Evolutionary conservation across 2,797 vertebrate species (phyloP).

Genomic region (Anas bernieri): DNA sequence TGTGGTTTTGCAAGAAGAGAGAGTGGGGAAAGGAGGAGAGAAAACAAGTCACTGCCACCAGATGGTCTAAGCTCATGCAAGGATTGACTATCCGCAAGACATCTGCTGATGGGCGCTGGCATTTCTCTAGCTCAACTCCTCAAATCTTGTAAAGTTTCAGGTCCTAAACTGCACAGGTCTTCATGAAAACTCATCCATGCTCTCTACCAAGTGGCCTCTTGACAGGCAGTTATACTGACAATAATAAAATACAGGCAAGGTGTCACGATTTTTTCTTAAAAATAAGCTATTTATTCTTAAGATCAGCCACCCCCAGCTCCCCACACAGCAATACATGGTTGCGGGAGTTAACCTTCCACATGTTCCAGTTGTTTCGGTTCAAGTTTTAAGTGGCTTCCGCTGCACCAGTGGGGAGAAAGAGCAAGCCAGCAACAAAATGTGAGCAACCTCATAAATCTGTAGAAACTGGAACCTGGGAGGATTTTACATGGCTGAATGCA

Average conservation of each 20-base stretch:
- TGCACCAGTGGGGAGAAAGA: not conserved
- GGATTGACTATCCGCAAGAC: not conserved
- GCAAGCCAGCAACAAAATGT: not conserved
- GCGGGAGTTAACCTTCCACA: not conserved
- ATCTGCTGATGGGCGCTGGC: not conserved
- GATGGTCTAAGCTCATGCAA: not conserved
- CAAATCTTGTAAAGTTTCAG: not conserved
- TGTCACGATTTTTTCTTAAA: not conserved
- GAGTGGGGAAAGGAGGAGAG: not conserved
- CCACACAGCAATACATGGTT: not conserved
- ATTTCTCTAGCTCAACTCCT: not conserved
- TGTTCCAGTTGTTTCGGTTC: not conserved
- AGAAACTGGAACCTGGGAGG: not conserved
- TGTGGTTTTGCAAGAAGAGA: not conserved
- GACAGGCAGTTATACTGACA: not conserved
- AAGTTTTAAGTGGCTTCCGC: not conserved
- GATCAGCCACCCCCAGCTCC: not conserved
- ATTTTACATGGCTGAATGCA: not conserved
- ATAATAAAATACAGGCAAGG: not conserved
- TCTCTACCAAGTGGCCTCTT: not conserved
- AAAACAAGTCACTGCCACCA: not conserved
- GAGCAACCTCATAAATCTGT: not conserved
- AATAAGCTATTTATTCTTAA: not conserved
- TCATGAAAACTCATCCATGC: not conserved
- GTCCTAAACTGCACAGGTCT: not conserved